Evolutionary conservation across 2,888 invertebrate genomes (phyloP), one percentile per base, ranked within the genome.

Genomic region (Caenorhabditis sp.): DNA sequence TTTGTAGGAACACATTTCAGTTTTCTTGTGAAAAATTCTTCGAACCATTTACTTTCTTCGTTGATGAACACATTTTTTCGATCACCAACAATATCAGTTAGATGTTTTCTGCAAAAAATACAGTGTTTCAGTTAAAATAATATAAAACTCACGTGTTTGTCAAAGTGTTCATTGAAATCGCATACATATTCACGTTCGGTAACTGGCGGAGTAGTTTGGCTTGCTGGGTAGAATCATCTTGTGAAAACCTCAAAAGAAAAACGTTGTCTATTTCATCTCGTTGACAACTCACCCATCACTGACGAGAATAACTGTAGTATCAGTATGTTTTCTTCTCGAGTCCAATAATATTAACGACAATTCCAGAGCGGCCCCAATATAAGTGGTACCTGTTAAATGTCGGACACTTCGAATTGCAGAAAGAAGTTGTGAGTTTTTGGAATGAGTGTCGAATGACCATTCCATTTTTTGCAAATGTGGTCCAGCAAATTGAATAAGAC

Each of bases 401-500:
- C 82, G 66, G 3, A 83, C 73, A 64, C 76, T 68, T 63, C 79
- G 64, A 63, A 86, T 81, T 8, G 83, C 84, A 26, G 74, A 78
- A 77, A 87, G 78, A 23, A 86, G 65, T 50, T 80, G 79, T 26
- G 68, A 74, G 58, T 77, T 83, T 27, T 82, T 69, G 1, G 65
- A 69, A 49, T 70, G 72, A 21, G 66, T 72, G 60, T 77, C 76
- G 62, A 81, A 78, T 10, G 75, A 72, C 82, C 84, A 85, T 63
- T 86, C 86, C 61, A 81, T 85, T 65, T 86, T 86, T 62, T 86
- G 86, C 23, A 86, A 66, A 23, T 80, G 71, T 14, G 73, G 73
- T n/a, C 86, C 85, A n/a, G 86, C 82, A 60, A 86, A 86, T 58
- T 86, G 86, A 27, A 86, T 75, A 5, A 86, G 68, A 6, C 84